Evolutionary conservation across 2,888 invertebrate species (phyloP).

Genomic region (Caprella mutica): DNA sequence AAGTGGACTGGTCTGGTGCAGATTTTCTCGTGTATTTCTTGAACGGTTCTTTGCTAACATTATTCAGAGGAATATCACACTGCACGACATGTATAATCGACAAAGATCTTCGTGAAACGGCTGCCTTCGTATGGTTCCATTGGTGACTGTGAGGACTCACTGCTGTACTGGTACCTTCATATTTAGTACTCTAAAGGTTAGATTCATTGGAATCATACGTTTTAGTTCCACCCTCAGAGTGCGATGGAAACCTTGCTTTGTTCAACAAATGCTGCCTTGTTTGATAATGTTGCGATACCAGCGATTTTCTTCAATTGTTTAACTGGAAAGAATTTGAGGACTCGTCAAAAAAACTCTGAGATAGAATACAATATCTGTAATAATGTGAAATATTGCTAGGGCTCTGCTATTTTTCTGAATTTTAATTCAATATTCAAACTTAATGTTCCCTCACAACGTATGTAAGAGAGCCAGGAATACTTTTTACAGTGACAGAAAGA

Average conservation of each 20-base stretch:
- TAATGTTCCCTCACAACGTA: too few relatives aligned
- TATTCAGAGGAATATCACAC: neutral
- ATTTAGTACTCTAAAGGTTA: too few relatives aligned
- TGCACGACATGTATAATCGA: neutral
- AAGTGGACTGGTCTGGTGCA: neutral
- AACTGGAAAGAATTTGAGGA: neutral
- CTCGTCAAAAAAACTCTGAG: too few relatives aligned
- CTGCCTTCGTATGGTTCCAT: neutral
- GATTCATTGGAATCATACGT: neutral
- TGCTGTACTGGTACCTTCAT: too few relatives aligned
- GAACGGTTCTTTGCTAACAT: neutral
- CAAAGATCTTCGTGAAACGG: neutral
- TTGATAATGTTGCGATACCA: neutral
- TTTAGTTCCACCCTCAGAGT: neutral
- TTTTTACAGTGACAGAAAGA: too few relatives aligned
- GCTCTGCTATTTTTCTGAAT: too few relatives aligned
- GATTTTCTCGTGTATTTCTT: neutral
- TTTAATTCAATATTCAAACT: too few relatives aligned
- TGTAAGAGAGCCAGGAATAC: too few relatives aligned
- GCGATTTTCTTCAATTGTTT: neutral
- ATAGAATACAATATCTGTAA: too few relatives aligned
- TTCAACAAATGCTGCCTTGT: neutral
- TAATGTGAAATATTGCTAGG: too few relatives aligned
- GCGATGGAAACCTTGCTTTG: neutral
- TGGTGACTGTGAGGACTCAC: too few relatives aligned